A percentile compares a stretch with the other conserved stretches of the same genome.
phyloP scores from a whole-genome alignment of 1,140 invertebrate genomes.

The Zelostemma sp. region DNA sequence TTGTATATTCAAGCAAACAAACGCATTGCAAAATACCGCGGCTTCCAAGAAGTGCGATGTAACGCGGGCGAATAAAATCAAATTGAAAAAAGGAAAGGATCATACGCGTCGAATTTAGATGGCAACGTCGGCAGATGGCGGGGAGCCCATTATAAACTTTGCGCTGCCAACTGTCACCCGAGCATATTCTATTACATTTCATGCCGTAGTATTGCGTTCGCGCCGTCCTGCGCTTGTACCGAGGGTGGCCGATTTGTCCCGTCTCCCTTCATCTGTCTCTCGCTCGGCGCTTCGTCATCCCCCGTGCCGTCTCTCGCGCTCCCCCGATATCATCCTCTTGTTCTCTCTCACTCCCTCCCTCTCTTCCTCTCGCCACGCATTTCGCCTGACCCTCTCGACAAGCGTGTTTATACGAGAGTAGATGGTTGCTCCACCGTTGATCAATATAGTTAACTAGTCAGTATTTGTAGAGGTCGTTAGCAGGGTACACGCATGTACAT shows the following conservation, averaged over 20 bases:
- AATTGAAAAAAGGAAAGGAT: slow-evolving; percentile 33
- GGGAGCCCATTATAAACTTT: slow-evolving; percentile 41
- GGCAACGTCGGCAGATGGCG: slow-evolving; percentile 42
- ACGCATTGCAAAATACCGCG: no score
- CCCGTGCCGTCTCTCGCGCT: not conserved
- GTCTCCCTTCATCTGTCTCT: not conserved
- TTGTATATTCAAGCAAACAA: no score
- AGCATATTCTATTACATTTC: slow-evolving; percentile 48
- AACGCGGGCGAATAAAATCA: slow-evolving; percentile 14
- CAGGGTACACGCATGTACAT: slow-evolving; percentile 20
- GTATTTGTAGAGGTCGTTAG: slow-evolving; percentile 47
- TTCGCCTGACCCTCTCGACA: not conserved
- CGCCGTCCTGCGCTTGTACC: slow-evolving; percentile 8
- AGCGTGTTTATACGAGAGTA: slow-evolving; percentile 49
- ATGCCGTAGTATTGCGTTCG: slow-evolving; percentile 19
- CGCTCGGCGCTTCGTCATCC: not conserved
- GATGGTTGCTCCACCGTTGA: slow-evolving; percentile 49
- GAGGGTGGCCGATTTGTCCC: slow-evolving; percentile 2
- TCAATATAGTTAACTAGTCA: slow-evolving; percentile 56
- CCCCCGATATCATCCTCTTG: slow-evolving; percentile 2
- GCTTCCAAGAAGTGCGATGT: no score
- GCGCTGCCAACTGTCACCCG: slow-evolving; percentile 45
- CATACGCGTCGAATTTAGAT: slow-evolving; percentile 26
- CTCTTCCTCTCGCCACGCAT: not conserved
- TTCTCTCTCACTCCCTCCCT: not conserved